Conservation (phyloP, 2,113 vertebrate genomes). For the Brienomyrus brachyistius region DNA sequence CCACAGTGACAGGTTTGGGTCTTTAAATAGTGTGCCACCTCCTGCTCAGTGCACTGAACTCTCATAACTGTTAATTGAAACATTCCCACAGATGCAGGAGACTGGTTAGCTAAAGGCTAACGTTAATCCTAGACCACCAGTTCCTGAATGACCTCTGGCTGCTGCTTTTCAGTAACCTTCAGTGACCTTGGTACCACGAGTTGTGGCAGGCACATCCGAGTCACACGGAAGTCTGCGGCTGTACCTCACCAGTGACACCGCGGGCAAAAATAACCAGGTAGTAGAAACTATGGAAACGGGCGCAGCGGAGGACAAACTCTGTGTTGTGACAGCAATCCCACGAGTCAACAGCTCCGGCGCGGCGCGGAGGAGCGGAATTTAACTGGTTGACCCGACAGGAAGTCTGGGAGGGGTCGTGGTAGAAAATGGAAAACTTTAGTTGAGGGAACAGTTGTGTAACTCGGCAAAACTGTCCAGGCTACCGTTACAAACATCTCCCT, state of each 20-base stretch:
- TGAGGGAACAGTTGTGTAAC: slow-evolving; percentile 29
- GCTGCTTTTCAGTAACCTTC: neutral
- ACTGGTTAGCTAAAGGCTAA: neutral
- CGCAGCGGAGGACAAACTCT: neutral
- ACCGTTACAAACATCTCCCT: slow-evolving; percentile 13
- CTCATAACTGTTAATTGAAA: neutral
- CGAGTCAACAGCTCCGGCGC: neutral
- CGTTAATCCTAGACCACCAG: neutral
- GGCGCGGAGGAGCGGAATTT: neutral
- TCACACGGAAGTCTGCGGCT: neutral
- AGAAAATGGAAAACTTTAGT: slow-evolving; percentile 21
- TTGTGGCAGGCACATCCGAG: neutral
- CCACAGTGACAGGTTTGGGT: neutral
- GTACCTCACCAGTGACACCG: neutral
- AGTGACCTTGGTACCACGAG: neutral
- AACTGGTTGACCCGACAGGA: neutral
- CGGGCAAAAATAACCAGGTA: neutral
- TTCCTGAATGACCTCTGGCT: neutral
- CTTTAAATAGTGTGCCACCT: neutral
- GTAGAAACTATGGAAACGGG: neutral
- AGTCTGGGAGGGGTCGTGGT: slow-evolving; percentile 13
- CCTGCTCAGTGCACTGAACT: neutral
- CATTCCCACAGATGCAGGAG: neutral
- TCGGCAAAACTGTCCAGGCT: neutral
- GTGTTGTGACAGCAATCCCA: neutral